Percentiles rank a stretch among this genome's conserved stretches.
phyloP scores from a whole-genome alignment of 2,797 vertebrate species.

The Pantherophis alleghaniensis region DNA sequence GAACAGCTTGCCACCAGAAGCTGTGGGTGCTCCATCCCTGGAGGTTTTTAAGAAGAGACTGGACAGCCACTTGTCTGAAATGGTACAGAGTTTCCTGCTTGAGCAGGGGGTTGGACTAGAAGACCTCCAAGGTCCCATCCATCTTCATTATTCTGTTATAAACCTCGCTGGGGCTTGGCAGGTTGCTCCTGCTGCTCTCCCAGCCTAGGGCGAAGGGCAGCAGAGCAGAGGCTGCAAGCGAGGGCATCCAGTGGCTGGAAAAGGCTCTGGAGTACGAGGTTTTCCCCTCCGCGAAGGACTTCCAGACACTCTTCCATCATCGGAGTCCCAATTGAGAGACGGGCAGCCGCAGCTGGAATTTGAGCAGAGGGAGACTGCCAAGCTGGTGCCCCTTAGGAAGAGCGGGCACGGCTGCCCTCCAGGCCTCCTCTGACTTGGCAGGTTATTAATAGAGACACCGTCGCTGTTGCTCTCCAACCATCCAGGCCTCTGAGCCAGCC shows the following conservation, averaged over 20 bases:
- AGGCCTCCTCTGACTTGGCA: slow-evolving; percentile 9
- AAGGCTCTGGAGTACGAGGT: background rate
- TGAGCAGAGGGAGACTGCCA: background rate
- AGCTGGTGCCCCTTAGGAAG: background rate
- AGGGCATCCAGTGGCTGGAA: background rate
- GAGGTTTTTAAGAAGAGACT: background rate
- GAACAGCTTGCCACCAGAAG: background rate
- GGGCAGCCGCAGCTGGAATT: background rate
- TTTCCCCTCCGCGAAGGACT: background rate
- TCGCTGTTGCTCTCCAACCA: background rate
- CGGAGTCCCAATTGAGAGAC: background rate
- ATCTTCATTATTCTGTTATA: background rate
- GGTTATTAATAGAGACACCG: slow-evolving; percentile 23
- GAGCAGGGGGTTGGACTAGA: no score
- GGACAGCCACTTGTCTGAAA: background rate
- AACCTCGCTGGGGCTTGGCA: background rate
- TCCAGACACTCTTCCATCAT: background rate
- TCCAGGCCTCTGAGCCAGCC: background rate
- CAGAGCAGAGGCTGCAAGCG: background rate
- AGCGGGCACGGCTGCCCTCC: background rate
- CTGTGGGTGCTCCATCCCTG: rapidly evolving
- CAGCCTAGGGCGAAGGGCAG: background rate
- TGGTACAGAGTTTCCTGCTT: background rate
- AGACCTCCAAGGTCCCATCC: background rate
- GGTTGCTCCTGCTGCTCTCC: background rate